These are phyloP conservation scores for Ochotona curzoniae DNA, from an alignment of 2,113 vertebrate species.

Conservation along the genomic window DNA sequence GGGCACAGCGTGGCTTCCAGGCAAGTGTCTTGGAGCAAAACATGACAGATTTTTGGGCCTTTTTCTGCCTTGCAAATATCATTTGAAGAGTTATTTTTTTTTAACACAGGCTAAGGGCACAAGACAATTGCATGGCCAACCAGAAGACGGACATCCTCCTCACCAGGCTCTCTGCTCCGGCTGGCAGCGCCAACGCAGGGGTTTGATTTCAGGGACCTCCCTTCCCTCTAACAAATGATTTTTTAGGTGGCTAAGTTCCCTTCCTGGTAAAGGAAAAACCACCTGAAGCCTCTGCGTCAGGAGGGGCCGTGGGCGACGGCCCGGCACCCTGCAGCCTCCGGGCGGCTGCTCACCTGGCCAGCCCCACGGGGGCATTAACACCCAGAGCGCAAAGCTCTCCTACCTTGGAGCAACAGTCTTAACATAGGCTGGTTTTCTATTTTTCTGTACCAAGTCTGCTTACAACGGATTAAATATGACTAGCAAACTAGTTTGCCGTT, in stretches of 20 bases:
- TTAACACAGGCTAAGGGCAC: constrained; percentile 16
- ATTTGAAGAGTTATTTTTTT: neutral
- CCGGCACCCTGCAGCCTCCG: too few relatives aligned
- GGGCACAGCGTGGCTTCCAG: constrained; percentile 9
- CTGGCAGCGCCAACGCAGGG: neutral
- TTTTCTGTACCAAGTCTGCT: constrained; percentile 18
- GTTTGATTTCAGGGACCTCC: neutral
- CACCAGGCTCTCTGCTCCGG: too few relatives aligned
- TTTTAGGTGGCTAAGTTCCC: constrained; percentile 15
- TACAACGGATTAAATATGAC: constrained; percentile 32
- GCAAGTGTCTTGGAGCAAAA: neutral
- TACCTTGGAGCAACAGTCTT: too few relatives aligned
- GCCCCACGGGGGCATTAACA: too few relatives aligned
- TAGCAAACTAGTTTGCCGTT: neutral
- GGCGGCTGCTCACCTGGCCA: too few relatives aligned
- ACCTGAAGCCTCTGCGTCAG: neutral
- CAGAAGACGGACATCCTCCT: too few relatives aligned
- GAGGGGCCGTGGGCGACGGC: too few relatives aligned
- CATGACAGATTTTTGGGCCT: neutral
- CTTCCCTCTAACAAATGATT: constrained; percentile 25
- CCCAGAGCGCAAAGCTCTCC: too few relatives aligned
- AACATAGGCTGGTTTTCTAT: neutral
- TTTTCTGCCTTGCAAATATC: neutral
- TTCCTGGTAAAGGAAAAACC: neutral
- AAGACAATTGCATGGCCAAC: constrained; percentile 5